These are phyloP conservation scores for Trachops cirrhosus DNA, from an alignment of 2,797 vertebrate species.

Conservation along the genomic window DNA sequence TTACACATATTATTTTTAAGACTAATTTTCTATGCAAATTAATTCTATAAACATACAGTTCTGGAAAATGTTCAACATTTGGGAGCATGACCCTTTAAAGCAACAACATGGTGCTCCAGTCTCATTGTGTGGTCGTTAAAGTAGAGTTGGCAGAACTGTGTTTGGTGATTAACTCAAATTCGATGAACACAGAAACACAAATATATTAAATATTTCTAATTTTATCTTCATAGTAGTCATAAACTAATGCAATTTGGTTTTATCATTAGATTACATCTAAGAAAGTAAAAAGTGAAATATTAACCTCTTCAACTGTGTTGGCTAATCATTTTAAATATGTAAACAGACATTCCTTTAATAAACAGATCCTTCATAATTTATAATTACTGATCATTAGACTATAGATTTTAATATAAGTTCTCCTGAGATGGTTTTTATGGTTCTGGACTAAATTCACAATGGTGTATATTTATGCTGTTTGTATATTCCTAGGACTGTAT, in stretches of 20 bases:
- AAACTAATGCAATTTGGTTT: slow-evolving; percentile 1
- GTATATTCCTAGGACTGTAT: neutral
- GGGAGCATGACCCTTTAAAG: neutral
- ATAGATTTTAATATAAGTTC: neutral
- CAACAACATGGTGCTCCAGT: neutral
- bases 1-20: slow-evolving; percentile 12
- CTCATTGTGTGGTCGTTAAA: slow-evolving; percentile 8
- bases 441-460: slow-evolving; percentile 14
- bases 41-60: neutral
- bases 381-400: neutral
- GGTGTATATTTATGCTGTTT: neutral
- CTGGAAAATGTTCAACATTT: slow-evolving; percentile 10
- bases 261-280: neutral
- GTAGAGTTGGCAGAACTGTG: neutral
- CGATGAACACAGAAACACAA: neutral
- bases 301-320: neutral
- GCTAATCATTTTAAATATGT: neutral
- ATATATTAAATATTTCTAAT: neutral
- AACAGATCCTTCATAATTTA: neutral
- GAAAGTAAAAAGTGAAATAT: slow-evolving; percentile 11
- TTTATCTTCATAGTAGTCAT: slow-evolving; percentile 4
- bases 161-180: slow-evolving; percentile 23
- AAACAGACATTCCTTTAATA: neutral
- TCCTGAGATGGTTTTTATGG: neutral
- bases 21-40: neutral